phyloP scores from a whole-genome alignment of 2,888 invertebrate genomes.

The Tetramorium bicarinatum region DNA sequence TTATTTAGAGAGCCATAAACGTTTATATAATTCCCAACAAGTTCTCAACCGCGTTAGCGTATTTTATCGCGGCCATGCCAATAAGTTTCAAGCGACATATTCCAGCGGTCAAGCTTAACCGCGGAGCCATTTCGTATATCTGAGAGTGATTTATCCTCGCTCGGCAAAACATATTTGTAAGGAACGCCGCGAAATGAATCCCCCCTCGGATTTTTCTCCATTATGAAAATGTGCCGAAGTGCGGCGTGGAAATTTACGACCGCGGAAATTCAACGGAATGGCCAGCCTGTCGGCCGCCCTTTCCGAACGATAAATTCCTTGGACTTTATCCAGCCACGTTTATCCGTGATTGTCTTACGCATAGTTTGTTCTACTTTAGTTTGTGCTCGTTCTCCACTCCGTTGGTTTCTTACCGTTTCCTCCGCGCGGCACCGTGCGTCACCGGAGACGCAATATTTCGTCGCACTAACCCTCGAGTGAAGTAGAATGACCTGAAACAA shows the following conservation, averaged over 20 bases:
- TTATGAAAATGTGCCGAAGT: constrained; percentile 74
- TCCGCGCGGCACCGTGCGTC: constrained; percentile 35
- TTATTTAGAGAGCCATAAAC: constrained; percentile 9
- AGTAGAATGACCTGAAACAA: constrained; percentile 41
- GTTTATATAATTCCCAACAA: constrained; percentile 1
- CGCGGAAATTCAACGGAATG: constrained; percentile 67
- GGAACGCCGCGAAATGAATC: constrained; percentile 29
- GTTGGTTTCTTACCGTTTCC: constrained; percentile 40
- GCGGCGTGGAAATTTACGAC: constrained; percentile 66
- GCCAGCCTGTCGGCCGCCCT: constrained; percentile 52
- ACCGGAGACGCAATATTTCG: constrained; percentile 45
- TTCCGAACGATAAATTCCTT: constrained; percentile 77
- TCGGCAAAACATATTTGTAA: constrained; percentile 21
- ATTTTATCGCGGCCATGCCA: constrained; percentile 22
- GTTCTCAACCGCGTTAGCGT: background rate
- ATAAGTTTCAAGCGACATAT: constrained; percentile 35
- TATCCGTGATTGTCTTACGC: constrained; percentile 74
- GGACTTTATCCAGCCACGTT: constrained; percentile 75
- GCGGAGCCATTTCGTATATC: constrained; percentile 23
- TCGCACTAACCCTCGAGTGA: constrained; percentile 43
- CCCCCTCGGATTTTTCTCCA: constrained; percentile 50
- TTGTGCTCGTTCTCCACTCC: constrained; percentile 30
- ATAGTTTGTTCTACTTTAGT: constrained; percentile 56
- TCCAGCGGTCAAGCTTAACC: constrained; percentile 40
- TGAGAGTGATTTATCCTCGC: constrained; percentile 28